Evolutionary conservation across 2,888 invertebrate genomes (phyloP).

Genomic region (Tolmerus cingulatus): DNA sequence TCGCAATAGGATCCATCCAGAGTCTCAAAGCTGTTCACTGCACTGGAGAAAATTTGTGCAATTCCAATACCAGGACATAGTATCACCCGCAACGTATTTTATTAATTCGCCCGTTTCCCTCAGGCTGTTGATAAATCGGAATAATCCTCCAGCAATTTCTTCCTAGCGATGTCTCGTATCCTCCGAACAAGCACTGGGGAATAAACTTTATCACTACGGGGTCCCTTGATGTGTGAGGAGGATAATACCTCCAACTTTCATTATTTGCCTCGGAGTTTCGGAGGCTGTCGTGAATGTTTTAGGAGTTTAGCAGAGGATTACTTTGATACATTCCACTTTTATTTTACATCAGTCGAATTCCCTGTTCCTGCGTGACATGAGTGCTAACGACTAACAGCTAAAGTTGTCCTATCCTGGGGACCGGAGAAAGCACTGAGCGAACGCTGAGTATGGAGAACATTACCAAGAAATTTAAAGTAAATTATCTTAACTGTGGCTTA

Average conservation of each 20-base stretch:
- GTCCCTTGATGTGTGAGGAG: neutral
- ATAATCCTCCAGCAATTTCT: constrained; percentile 11
- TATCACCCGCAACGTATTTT: neutral
- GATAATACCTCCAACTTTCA: constrained; percentile 8
- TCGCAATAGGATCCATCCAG: neutral
- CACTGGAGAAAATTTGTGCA: neutral
- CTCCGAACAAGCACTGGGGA: neutral
- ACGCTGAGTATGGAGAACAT: neutral
- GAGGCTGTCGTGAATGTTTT: neutral
- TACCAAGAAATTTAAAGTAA: neutral
- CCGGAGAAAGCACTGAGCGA: neutral
- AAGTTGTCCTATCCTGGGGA: neutral
- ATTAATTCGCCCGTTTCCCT: neutral
- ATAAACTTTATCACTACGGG: neutral
- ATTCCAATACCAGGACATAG: neutral
- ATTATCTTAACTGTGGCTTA: neutral
- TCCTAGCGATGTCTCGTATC: neutral
- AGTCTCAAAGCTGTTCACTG: neutral
- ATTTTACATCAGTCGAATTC: constrained; percentile 4
- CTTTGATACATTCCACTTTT: constrained; percentile 26
- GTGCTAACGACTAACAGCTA: neutral
- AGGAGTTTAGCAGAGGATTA: constrained; percentile 29
- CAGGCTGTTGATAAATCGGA: neutral
- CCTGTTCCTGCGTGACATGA: constrained; percentile 10
- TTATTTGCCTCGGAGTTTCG: constrained; percentile 12